A percentile compares a stretch with the other conserved stretches of the same genome.
These are phyloP conservation scores for Zingel zingel DNA, from an alignment of 2,113 vertebrate genomes.

Conservation along the genomic window DNA sequence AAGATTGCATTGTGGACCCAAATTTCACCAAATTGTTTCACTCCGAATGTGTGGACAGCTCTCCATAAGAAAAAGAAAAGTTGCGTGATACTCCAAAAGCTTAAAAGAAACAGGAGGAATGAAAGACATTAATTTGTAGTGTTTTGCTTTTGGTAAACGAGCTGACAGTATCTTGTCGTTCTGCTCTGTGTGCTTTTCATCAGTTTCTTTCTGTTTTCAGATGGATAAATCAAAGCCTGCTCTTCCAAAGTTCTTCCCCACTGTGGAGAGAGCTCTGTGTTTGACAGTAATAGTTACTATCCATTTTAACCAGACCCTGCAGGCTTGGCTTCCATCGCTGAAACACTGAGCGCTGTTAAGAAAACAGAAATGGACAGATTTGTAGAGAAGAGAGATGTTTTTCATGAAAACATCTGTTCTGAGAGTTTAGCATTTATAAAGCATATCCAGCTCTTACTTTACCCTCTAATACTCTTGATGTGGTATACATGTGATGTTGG, in stretches of 20 bases:
- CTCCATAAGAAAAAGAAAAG: not conserved
- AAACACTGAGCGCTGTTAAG: conserved; percentile 25
- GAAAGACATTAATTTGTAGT: conserved; percentile 9
- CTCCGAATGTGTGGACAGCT: not conserved
- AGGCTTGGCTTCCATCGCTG: conserved; percentile 25
- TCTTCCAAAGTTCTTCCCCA: conserved; percentile 18
- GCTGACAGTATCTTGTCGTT: conserved; percentile 3
- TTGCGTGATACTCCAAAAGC: not conserved
- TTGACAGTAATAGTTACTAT: conserved; percentile 63
- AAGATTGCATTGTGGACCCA: not conserved
- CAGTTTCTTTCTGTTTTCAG: conserved; percentile 30
- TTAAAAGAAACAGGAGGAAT: conserved; percentile 2
- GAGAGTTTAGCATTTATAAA: not conserved
- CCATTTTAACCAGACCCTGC: conserved; percentile 51
- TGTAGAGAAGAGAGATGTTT: conserved; percentile 22
- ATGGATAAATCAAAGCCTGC: conserved; percentile 41
- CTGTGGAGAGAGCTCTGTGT: conserved; percentile 43
- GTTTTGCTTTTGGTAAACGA: conserved; percentile 22
- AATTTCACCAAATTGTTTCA: not conserved
- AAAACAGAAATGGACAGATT: conserved; percentile 32
- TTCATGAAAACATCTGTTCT: not conserved
- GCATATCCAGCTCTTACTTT: not conserved
- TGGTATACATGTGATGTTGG: not conserved
- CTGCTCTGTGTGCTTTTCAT: not conserved
- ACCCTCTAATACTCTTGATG: not conserved